Percentiles rank a stretch among this genome's conserved stretches.
phyloP scores from a whole-genome alignment of 1,140 invertebrate species.

The Chlorops oryzae region DNA sequence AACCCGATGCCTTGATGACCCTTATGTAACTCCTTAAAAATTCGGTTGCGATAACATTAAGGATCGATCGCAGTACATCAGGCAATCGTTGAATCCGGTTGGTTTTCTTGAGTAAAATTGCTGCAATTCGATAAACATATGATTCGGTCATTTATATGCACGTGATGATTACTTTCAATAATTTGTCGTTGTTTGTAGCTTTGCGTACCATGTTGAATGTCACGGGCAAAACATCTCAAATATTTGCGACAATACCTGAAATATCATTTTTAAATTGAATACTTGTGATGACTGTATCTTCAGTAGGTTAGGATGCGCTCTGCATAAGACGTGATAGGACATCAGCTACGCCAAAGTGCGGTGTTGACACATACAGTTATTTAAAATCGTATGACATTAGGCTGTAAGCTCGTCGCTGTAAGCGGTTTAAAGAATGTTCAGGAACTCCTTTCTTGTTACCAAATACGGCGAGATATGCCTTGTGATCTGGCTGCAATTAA shows the following conservation, averaged over 20 bases:
- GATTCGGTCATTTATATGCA: too few species aligned
- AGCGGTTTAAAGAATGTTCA: constrained; percentile 17
- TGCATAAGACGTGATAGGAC: constrained; percentile 27
- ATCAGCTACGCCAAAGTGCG: constrained; percentile 25
- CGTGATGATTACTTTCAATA: constrained; percentile 4
- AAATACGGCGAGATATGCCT: constrained; percentile 44
- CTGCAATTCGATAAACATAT: too few species aligned
- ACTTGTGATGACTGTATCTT: constrained; percentile 8
- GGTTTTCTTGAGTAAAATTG: constrained; percentile 2
- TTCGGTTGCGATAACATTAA: constrained; percentile 22
- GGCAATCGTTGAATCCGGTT: background rate
- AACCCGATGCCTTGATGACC: constrained; percentile 50
- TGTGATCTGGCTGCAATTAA: constrained; percentile 46
- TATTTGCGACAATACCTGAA: background rate
- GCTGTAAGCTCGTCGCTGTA: constrained; percentile 34
- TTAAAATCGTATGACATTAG: constrained; percentile 21
- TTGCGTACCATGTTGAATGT: background rate
- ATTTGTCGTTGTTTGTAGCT: background rate
- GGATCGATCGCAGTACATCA: constrained; percentile 25
- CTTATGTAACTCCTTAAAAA: constrained; percentile 48
- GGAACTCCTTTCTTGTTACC: constrained; percentile 24
- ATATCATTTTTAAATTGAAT: constrained; percentile 12
- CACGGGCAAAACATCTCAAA: background rate
- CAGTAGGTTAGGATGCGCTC: constrained; percentile 1
- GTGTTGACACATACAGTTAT: constrained; percentile 22